Base-by-base conservation (phyloP, 2,797 vertebrate species). In the Pangasius djambal region DNA sequence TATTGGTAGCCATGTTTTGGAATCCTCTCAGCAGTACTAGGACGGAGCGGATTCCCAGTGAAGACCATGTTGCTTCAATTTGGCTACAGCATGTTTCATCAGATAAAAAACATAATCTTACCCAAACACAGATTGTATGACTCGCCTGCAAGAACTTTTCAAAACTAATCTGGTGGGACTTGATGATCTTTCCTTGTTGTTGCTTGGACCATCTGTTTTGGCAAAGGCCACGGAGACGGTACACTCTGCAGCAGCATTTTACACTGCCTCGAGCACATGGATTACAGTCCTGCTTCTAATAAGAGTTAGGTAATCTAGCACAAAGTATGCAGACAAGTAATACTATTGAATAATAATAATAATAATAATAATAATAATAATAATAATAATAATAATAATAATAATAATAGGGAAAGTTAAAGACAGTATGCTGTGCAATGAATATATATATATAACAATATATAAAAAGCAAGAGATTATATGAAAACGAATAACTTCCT, bases 61-160 rank as follows among this genome's bases (percentile, higher is more conserved):
- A 92, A 90, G 83, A 88, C 89, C 92, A 94, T 61, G 90, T 92
- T 91, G 90, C 88, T 91, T 92, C 3, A 52, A 92, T 92, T 89
- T 92, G 89, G 92, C 90, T 87, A 86, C 72, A 91, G 88, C 79
- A 89, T 90, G 85, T 92, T 92, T 84, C 87, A 91, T 90, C 88
- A 89, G 88, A 92, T 89, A 91, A 37, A 91, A 92, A 89, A 92
- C 48, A 91, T 25, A 2, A 70, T 34, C 18, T 91, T 91, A 92
- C 93, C 93, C 93, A 91, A 94, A 93, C 87, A 92, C 93, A 91
- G 83, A 91, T 86, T 87, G 90, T 90, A 91, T 77, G 90, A 89
- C 92, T 93, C 90, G 90, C 88, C 90, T 81, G 61, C 81, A 65
- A 93, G 89, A 91, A 91, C 77, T 88, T 92, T 93, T 92, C 89